These are phyloP conservation scores for Manacus vitellinus DNA, from an alignment of 2,113 vertebrate genomes.

Conservation along the genomic window DNA sequence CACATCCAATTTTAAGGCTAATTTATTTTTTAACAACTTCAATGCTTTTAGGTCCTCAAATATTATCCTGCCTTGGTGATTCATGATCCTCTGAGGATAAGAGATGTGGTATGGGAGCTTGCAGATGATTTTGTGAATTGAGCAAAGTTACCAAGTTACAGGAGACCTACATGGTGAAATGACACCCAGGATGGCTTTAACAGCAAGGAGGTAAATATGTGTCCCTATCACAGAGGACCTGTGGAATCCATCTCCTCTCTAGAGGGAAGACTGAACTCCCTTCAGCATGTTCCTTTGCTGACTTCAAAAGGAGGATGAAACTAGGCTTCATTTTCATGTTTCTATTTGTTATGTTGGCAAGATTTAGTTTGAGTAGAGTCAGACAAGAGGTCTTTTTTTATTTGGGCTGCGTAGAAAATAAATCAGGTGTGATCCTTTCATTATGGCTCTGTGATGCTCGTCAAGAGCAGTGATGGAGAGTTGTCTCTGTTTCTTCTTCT, in stretches of 20 bases:
- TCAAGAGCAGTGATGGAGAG: background rate
- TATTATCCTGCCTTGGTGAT: slow-evolving; percentile 11
- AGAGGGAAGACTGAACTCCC: background rate
- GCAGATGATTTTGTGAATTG: background rate
- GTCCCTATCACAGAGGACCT: background rate
- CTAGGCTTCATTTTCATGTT: background rate
- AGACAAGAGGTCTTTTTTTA: background rate
- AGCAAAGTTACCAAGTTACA: background rate
- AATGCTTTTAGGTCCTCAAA: slow-evolving; percentile 5
- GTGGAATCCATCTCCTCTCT: background rate
- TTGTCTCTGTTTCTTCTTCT: background rate
- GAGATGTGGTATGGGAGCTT: background rate
- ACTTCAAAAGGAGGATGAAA: background rate
- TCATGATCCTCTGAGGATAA: background rate
- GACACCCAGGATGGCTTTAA: background rate
- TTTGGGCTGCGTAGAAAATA: background rate
- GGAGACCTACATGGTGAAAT: background rate
- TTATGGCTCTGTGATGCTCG: background rate
- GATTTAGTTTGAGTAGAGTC: background rate
- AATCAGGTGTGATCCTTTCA: background rate
- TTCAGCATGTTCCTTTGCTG: background rate
- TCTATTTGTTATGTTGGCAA: background rate
- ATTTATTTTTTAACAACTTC: slow-evolving; percentile 44
- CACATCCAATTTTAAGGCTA: background rate
- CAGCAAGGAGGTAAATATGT: background rate